Percentiles rank a stretch among this genome's conserved stretches.
These are phyloP conservation scores for Marisa cornuarietis DNA, from an alignment of 1,140 invertebrate species.

Conservation along the genomic window DNA sequence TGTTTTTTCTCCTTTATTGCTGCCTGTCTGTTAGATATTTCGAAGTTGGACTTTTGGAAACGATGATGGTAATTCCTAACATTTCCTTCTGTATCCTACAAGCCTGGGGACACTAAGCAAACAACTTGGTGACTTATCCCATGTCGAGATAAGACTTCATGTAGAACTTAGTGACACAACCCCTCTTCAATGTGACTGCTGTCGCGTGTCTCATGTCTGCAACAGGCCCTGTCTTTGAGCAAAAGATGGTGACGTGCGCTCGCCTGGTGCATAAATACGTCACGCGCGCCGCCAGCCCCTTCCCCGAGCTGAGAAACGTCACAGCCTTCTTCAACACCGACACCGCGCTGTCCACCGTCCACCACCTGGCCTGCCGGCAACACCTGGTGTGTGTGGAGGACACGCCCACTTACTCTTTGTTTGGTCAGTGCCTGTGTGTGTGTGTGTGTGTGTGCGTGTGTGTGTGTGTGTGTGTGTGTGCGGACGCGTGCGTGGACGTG, in stretches of 20 bases:
- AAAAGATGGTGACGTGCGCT: conserved; percentile 31
- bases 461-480: conserved; percentile 15
- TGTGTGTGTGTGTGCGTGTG: conserved; percentile 1
- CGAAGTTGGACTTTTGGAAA: not conserved
- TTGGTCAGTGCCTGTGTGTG: conserved; percentile 19
- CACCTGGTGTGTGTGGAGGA: conserved; percentile 33
- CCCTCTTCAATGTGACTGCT: too few species aligned
- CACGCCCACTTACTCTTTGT: conserved; percentile 29
- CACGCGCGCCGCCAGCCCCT: conserved; percentile 28
- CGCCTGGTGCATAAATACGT: conserved; percentile 31
- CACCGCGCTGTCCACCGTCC: conserved; percentile 25
- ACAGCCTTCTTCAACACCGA: conserved; percentile 37
- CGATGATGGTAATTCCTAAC: not conserved
- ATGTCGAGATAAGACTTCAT: too few species aligned
- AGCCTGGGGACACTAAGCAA: too few species aligned
- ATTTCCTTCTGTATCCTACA: not conserved
- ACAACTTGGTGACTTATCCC: too few species aligned
- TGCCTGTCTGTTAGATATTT: not conserved
- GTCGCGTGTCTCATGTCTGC: not conserved
- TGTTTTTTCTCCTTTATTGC: not conserved
- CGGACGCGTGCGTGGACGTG: not conserved
- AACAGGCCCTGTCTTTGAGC: conserved; percentile 31
- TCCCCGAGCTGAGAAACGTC: conserved; percentile 27
- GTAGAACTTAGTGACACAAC: too few species aligned
- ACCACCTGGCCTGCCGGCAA: conserved; percentile 31